A percentile compares a stretch with the other conserved stretches of the same genome.
phyloP scores from a whole-genome alignment of 2,888 invertebrate species.

The Trachelus troglodyta region DNA sequence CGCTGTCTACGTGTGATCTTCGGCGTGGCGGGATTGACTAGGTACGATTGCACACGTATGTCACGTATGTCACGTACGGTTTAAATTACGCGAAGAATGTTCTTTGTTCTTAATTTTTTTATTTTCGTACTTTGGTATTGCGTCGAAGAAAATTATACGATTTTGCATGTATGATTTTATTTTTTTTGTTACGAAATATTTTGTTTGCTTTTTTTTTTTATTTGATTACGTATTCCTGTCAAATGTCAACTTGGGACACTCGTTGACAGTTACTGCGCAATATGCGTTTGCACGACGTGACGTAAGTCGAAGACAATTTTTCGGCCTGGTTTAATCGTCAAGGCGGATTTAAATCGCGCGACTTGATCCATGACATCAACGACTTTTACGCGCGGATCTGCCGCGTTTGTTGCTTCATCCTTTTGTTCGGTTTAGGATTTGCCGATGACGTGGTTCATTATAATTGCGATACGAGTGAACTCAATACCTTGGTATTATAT shows the following conservation, averaged over 20 bases:
- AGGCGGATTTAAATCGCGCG: neutral
- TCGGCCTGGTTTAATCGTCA: neutral
- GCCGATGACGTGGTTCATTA: constrained; percentile 40
- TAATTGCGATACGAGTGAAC: constrained; percentile 28
- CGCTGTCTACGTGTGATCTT: constrained; percentile 27
- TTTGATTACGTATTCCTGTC: neutral
- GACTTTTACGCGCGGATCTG: neutral
- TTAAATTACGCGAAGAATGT: neutral
- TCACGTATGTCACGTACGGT: neutral
- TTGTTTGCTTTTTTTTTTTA: no score
- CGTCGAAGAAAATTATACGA: neutral
- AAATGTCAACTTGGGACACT: neutral
- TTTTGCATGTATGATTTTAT: neutral
- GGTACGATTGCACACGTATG: constrained; percentile 29
- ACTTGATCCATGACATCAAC: neutral
- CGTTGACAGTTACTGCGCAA: neutral
- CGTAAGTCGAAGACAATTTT: neutral
- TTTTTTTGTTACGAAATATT: neutral
- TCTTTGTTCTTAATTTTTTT: neutral
- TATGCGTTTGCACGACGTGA: neutral
- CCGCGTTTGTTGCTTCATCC: neutral
- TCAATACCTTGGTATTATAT: neutral
- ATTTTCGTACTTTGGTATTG: neutral
- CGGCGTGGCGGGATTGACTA: constrained; percentile 25
- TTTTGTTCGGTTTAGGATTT: constrained; percentile 35